A percentile compares a stretch with the other conserved stretches of the same genome.
Evolutionary conservation across 2,888 invertebrate genomes (phyloP).

Genomic region (Hemaris fuciformis): DNA sequence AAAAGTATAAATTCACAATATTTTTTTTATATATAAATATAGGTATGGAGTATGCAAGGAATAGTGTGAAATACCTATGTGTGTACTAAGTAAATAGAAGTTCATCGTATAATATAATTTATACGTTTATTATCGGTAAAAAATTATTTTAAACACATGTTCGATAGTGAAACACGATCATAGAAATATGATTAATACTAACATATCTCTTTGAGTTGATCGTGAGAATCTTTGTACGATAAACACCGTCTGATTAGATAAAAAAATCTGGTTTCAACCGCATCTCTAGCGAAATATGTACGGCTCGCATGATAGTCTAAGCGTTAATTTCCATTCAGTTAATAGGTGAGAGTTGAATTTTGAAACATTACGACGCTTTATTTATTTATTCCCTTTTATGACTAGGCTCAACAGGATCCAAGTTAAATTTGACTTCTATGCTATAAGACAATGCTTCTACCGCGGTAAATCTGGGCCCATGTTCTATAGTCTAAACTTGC

Average conservation of each 20-base stretch:
- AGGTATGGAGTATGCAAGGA: too few species aligned
- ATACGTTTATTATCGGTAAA: slow-evolving; percentile 26
- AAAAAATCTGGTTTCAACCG: slow-evolving; percentile 13
- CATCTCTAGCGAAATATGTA: background rate
- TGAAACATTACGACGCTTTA: too few species aligned
- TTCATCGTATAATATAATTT: background rate
- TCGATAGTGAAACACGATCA: slow-evolving; percentile 26
- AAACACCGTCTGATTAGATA: slow-evolving; percentile 45
- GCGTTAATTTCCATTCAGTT: background rate
- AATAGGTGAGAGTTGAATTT: background rate
- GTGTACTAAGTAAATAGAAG: too few species aligned
- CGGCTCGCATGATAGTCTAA: background rate
- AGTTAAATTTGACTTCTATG: too few species aligned
- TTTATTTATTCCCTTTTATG: too few species aligned
- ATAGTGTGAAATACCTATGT: too few species aligned
- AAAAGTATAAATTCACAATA: too few species aligned
- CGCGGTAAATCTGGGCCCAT: too few species aligned
- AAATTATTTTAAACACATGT: slow-evolving; percentile 23
- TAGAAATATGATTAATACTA: slow-evolving; percentile 29
- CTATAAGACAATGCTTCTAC: too few species aligned
- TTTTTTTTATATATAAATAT: too few species aligned
- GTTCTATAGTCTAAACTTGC: too few species aligned
- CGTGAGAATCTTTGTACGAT: slow-evolving; percentile 49
- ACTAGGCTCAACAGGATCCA: too few species aligned
- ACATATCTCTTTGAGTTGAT: slow-evolving; percentile 34